Evolutionary conservation across 2,888 invertebrate genomes (phyloP).

Genomic region (Lymantria dispar): DNA sequence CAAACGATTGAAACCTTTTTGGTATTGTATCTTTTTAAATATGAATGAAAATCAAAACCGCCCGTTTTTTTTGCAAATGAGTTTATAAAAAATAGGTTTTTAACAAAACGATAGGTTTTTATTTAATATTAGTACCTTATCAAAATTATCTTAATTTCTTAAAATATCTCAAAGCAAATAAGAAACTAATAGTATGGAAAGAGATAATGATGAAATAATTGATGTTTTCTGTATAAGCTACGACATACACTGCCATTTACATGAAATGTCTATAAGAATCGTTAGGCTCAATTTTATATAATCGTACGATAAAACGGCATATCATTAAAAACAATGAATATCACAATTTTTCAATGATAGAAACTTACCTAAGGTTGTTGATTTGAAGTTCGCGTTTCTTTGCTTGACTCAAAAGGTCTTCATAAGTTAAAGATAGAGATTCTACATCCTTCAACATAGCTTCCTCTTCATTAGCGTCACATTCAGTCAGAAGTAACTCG

Average conservation of each 20-base stretch:
- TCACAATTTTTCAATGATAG: constrained; percentile 7
- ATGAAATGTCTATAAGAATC: constrained; percentile 32
- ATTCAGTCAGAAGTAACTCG: constrained; percentile 88
- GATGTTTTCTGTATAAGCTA: not conserved
- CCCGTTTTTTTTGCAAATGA: too few relatives aligned
- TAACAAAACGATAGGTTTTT: too few relatives aligned
- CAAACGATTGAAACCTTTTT: too few relatives aligned
- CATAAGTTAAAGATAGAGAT: constrained; percentile 85
- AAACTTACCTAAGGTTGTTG: constrained; percentile 87
- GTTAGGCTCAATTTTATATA: constrained; percentile 27
- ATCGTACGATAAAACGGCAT: constrained; percentile 28
- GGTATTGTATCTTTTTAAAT: too few relatives aligned
- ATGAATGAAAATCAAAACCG: too few relatives aligned
- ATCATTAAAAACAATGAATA: constrained; percentile 11
- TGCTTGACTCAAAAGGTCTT: constrained; percentile 86
- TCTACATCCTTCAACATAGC: constrained; percentile 86
- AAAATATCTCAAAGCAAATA: too few relatives aligned
- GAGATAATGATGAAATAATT: too few relatives aligned
- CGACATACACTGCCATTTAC: constrained; percentile 14
- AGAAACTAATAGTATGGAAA: too few relatives aligned
- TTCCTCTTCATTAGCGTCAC: constrained; percentile 85
- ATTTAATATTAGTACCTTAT: too few relatives aligned
- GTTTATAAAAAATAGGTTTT: too few relatives aligned
- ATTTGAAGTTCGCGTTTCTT: constrained; percentile 89
- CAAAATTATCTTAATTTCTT: too few relatives aligned